Evolutionary conservation across 2,888 invertebrate genomes (phyloP), one percentile per base, ranked within the genome.

Genomic region (Callyntrura sp.): DNA sequence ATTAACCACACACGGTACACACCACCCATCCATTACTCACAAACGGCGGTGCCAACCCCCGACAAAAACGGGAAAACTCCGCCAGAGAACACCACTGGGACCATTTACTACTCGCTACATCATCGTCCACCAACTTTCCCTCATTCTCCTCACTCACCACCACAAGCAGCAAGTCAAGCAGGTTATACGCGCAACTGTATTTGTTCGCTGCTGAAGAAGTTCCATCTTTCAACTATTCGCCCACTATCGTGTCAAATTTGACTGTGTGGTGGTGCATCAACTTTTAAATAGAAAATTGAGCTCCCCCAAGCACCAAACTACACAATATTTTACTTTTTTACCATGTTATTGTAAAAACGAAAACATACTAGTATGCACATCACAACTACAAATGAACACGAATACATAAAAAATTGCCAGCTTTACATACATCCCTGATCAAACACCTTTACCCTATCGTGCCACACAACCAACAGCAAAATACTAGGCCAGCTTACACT

Each of bases 31-130:
- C 28, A 45, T 35, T 73, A 45, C n/a, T 87, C 87, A 57, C 81
- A 57, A 87, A 81, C 70, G 57, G 57, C 70, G 57, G 57, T 70
- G 70, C 68, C 81, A 87, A 68, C 81, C 87, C 81, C 87, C 81
- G 17, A 60, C 87, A 81, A 81, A 25, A 48, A 8, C 14, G 51
- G 28, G 6, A 84, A 35, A 48, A n/a, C 9, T 6, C 0, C 14
- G n/a, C 6, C 23, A 73, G 3, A 20, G 0, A 65, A 6, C n/a
- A 65, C 35, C 17, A 17, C 57, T 57, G 2, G 57, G 28, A 4
- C 20, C 62, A 60, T 62, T 14, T 60, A 5, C 45, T 45, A 17
- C 45, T 73, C 17, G 20, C 3, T 14, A 9, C 28, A 25, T 12
- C 65, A 82, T 45, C 48, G 20, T 14, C 14, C 25, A n/a, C 0